These are phyloP conservation scores for Choristoneura rosaceana DNA, from an alignment of 2,888 invertebrate species.

Conservation along the genomic window DNA sequence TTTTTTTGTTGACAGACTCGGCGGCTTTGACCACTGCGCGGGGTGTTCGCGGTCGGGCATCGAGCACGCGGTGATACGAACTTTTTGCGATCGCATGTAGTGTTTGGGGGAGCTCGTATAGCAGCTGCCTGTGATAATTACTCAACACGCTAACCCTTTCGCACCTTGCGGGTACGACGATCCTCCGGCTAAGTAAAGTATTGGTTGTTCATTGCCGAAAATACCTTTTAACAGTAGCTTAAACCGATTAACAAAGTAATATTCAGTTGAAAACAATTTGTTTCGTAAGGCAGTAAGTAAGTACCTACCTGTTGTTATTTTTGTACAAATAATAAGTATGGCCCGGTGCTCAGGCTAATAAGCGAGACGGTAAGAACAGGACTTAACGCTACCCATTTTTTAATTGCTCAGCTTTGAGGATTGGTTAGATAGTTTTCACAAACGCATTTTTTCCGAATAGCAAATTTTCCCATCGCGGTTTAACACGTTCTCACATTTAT, in stretches of 20 bases:
- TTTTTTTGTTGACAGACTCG: slow-evolving; percentile 64
- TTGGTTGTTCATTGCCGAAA: slow-evolving; percentile 49
- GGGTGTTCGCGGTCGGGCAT: slow-evolving; percentile 67
- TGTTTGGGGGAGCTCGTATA: slow-evolving; percentile 72
- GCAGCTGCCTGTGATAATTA: slow-evolving; percentile 80
- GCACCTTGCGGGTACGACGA: slow-evolving; percentile 76
- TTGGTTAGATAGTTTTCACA: no score
- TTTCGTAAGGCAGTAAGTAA: background rate
- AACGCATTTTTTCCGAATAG: no score
- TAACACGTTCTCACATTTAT: no score
- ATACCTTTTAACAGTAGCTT: background rate
- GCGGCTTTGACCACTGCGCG: slow-evolving; percentile 69
- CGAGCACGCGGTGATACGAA: slow-evolving; percentile 65
- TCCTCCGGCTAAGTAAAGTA: slow-evolving; percentile 54
- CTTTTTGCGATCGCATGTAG: slow-evolving; percentile 70
- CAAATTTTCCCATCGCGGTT: no score
- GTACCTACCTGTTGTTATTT: background rate
- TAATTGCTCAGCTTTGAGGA: background rate
- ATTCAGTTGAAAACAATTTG: no score
- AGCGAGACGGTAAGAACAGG: background rate
- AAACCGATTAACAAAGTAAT: background rate
- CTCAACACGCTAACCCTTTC: slow-evolving; percentile 79
- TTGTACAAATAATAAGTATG: background rate
- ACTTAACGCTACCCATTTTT: background rate
- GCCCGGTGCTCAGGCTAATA: background rate